Evolutionary conservation across 2,113 vertebrate species (phyloP), one percentile per base, ranked within the genome.

Genomic region (Eclectus roratus): DNA sequence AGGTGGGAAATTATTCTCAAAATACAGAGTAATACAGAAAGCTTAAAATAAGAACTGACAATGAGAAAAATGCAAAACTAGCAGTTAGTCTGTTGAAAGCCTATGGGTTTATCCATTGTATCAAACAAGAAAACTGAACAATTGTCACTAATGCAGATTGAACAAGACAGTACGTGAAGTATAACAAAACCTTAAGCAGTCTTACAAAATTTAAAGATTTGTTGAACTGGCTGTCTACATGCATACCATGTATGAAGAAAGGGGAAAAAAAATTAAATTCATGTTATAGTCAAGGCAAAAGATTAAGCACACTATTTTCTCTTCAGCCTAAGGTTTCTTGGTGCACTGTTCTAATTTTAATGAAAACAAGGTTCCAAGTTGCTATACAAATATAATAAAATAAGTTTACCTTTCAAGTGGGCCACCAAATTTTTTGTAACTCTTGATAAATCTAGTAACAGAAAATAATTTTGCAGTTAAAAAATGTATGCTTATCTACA

Each of bases 401-500:
- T 65, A 20, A 49, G 64, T 85, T 97, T 97, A 99, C 99, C 99
- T 98, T 98, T 99, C 99, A 85, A 99, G 98, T 86, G 99, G 99
- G 81, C 99, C 99, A 89, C 99, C 99, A 98, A 99, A 99, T 96
- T 99, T 99, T 96, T 99, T 99, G 94, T 99, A 99, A 96, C 99
- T 99, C 97, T 99, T 99, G 94, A 99, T 99, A 98, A 99, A 99
- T 96, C 99, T 99, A 98, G 55, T 33, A 91, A 95, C 41, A 97
- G 85, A 97, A 97, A 97, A 97, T 88, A 97, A 96, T 94, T 95
- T 58, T 79, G 85, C 85, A 88, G 28, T 96, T 97, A 90, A 97
- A 94, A 76, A 95, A 70, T 16, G 7, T 61, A 55, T 79, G 84
- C 29, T 93, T 95, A 86, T 96, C 58, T 86, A 91, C 9, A 65